Base-by-base conservation (phyloP, 2,113 vertebrate genomes). In the Uria lomvia region DNA sequence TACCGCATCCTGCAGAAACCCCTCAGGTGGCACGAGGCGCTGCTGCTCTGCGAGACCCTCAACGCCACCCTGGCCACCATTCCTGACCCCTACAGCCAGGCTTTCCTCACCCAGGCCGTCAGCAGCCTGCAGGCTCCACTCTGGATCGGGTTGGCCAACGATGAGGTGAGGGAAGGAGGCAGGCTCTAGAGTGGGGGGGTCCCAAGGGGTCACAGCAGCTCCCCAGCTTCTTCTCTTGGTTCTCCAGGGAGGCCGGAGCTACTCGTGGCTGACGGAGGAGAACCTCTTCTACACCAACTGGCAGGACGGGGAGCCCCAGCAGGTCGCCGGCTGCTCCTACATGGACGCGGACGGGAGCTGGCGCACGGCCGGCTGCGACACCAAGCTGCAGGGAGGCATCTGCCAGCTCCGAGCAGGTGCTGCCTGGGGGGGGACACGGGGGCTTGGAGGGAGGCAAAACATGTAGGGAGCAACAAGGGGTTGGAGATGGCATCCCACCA, bases 1-100 rank as follows among this genome's bases (percentile, higher is more conserved):
- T 99, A 99, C 98, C 98, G 98, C 77, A 96, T 99, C 73, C 98
- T 99, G 93, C 98, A 99, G 98, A 99, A 99, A 94, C 98, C 98
- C 1, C 98, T 99, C 90, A 98, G 98, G 96, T 99, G 99, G 99
- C 98, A 98, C 0, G 99, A 99, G 4, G 99, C 99, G 0, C 98
- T 99, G 88, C 98, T 99, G 86, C 97, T 99, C 79, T 99, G 99
- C 1, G 99, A 99, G 87, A 99, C 99, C 92, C 95, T 98, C 74
- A 99, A 99, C 5, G 97, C 98, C 88, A 99, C 98, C 63, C 97
- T 99, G 95, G 98, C 97, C 32, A 96, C 56, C 3, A 98, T 99
- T 71, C 97, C 84, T 0, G 98, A 98, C 55, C 99, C 99, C 24
- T 99, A 98, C 94, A 99, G 99, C 88, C 99, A 99, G 87, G 98